Base-by-base conservation (phyloP, 2,888 invertebrate genomes). In the Trisateles emortualis region DNA sequence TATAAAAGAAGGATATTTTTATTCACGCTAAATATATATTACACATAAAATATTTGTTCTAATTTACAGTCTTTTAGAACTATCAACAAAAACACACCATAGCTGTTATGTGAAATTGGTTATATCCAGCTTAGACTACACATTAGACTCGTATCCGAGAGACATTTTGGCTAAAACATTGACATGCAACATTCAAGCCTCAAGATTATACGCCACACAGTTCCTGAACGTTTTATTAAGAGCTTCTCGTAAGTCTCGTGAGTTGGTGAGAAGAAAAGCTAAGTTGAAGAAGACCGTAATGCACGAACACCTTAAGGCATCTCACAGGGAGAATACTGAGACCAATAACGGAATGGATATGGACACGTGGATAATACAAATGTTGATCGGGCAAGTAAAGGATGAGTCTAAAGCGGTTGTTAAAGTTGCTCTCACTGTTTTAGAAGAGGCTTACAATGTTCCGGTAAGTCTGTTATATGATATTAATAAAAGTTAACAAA, bases 91-190 rank as follows among this genome's bases (percentile, higher is more conserved):
- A 40, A 97, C 97, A 2, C 96, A 96, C 75, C 97, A 98, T 83
- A 97, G 98, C 74, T 97, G 97, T 79, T 99, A 99, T 84, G 96
- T 98, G 0, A 99, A 99, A 86, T 93, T 99, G 56, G 97, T 98
- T 48, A 95, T 98, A 56, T 98, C 99, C 3, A 97, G 97, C 64
- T 91, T 99, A 71, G 98, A 99, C 88, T 99, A 99, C 83, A 94
- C 95, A 2, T 91, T 95, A 44, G 96, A 96, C 54, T 96, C 96
- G 1, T 94, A 94, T 72, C 95, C 96, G 9, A 94, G 96, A 22
- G 95, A 95, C 68, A 94, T 96, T 57, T 85, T 95, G 57, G 90
- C 90, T 52, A 94, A 92, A 72, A 95, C 95, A 5, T 81, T 95
- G 3, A 93, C 90, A 6, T 94, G 94, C 72, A 88, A 84, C 46